Evolutionary conservation across 2,888 invertebrate species (phyloP).

Genomic region (Phragmatobia fuliginosa): DNA sequence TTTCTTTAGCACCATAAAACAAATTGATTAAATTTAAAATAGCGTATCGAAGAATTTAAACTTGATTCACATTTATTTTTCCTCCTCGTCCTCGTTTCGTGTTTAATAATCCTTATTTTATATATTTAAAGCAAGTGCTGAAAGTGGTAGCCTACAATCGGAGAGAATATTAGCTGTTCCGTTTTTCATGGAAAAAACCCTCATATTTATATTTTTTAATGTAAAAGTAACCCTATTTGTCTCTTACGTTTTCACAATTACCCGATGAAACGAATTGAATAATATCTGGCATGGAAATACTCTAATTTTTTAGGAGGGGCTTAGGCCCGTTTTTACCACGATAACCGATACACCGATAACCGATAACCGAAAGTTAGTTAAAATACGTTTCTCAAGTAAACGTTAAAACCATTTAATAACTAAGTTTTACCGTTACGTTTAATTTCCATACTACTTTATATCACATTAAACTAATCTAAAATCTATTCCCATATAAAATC

Average conservation of each 20-base stretch:
- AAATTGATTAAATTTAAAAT: background rate
- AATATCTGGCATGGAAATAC: background rate
- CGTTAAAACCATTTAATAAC: background rate
- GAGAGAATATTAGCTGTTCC: no score
- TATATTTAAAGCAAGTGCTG: no score
- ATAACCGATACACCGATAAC: background rate
- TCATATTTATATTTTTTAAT: background rate
- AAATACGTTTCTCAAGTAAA: background rate
- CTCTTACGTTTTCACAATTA: background rate
- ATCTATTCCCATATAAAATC: slow-evolving; percentile 6
- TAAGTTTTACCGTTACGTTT: background rate
- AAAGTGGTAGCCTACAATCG: no score
- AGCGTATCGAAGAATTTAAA: background rate
- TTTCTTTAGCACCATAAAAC: background rate
- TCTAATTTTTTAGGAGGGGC: no score
- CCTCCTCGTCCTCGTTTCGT: background rate
- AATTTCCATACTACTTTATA: background rate
- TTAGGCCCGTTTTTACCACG: no score
- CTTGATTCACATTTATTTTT: background rate
- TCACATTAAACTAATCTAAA: background rate
- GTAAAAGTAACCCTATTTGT: background rate
- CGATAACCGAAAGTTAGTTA: background rate
- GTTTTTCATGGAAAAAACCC: background rate
- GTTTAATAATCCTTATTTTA: background rate
- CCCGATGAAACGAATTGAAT: background rate